Base-by-base conservation (phyloP, 2,113 vertebrate species). In the Callionymus lyra region DNA sequence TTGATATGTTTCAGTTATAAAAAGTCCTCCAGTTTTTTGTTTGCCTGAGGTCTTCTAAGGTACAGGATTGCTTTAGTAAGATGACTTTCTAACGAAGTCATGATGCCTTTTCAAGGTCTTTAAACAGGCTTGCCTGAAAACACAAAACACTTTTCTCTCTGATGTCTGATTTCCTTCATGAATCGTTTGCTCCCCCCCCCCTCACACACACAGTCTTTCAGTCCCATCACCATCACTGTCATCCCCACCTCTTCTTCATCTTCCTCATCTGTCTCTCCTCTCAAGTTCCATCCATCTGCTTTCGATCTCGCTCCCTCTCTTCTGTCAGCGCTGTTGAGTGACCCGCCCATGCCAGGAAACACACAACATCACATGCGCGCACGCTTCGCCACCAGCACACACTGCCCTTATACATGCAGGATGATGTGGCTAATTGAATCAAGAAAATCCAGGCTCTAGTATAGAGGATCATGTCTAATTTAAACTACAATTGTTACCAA, bases 381-480 rank as follows among this genome's bases (percentile, higher is more conserved):
- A 32, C 34, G 21, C 42, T 36, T 53, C 6, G 17, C 50, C 55
- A 59, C 41, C 58, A 63, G 52, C 31, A 32, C 16, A 16, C 16
- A 1, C 10, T 33, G 63, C 75, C 71, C 71, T 81, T 79, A 72
- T 27, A 38, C 41, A 31, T 49, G 61, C 50, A 16, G 46, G 48
- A 67, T 65, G 52, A 62, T 55, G 42, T 53, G 45, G 57, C 48
- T 65, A 75, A 75, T 56, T 61, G 6, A 53, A 65, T 66, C 2
- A 44, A 63, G 65, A 63, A 60, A 34, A 66, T 63, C 45, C 54
- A 19, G 14, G 10, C 31, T 15, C 9, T 63, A 63, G 57, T 57
- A 31, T 8, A 11, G 45, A 8, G 31, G 31, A 44, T 41, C 33
- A 39, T 44, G 47, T 60, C 49, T 59, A 51, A 66, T 57, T 38